Evolutionary conservation across 2,113 vertebrate species (phyloP).

Genomic region (Antidorcas marsupialis): DNA sequence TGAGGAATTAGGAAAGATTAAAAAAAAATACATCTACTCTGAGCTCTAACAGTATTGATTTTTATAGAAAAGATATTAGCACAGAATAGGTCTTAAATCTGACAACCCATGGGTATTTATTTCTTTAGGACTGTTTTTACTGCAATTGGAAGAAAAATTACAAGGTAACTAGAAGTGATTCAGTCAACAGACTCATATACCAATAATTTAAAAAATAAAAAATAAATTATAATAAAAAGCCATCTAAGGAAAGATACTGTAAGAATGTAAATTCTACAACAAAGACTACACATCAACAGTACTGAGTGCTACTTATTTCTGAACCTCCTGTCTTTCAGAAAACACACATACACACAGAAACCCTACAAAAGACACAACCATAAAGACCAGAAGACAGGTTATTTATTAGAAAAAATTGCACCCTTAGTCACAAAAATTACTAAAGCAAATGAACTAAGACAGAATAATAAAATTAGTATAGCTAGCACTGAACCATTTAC

Average conservation of each 20-base stretch:
- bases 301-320: not conserved
- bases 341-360: not conserved
- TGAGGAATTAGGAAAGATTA: not conserved
- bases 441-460: constrained; percentile 56
- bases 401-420: not conserved
- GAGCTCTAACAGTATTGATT: not conserved
- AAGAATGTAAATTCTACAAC: not conserved
- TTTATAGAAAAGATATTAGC: not conserved
- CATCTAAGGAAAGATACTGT: not conserved
- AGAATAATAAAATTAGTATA: constrained; percentile 73
- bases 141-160: not conserved
- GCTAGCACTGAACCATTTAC: constrained; percentile 72
- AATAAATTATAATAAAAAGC: not conserved
- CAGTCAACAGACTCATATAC: not conserved
- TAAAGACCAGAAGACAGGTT: not conserved
- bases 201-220: not conserved
- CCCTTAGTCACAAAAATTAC: constrained; percentile 48
- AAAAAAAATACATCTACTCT: not conserved
- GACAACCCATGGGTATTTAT: not conserved
- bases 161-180: not conserved
- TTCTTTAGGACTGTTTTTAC: not conserved
- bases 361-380: not conserved
- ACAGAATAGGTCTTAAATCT: not conserved
- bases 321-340: not conserved
- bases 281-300: not conserved